Conservation (phyloP, 2,888 invertebrate species). For the Vannuccia rotundouncinata region DNA sequence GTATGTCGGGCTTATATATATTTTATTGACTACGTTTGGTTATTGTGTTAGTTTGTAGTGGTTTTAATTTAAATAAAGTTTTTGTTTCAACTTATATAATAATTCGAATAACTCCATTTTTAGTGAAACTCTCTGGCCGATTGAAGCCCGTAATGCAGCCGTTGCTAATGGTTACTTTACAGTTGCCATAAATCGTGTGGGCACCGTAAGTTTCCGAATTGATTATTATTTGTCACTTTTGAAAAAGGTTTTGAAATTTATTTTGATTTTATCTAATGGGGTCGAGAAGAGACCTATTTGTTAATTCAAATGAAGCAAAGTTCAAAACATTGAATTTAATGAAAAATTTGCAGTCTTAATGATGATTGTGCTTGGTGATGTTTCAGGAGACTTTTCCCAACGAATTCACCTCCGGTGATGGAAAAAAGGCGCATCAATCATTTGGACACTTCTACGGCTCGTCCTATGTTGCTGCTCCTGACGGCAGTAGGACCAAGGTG, state of each 20-base stretch:
- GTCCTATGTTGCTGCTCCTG: conserved; percentile 83
- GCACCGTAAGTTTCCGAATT: conserved; percentile 64
- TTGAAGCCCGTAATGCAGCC: conserved; percentile 90
- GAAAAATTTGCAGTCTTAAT: no score
- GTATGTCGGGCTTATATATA: not conserved
- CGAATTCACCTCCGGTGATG: conserved; percentile 78
- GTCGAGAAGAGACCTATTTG: no score
- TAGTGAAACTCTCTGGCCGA: conserved; percentile 87
- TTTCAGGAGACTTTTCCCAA: conserved; percentile 64
- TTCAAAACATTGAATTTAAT: no score
- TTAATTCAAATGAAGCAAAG: no score
- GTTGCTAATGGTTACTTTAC: conserved; percentile 90
- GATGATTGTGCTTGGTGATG: no score
- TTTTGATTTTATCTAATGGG: no score
- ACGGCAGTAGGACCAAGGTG: conserved; percentile 68
- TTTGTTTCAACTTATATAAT: no score
- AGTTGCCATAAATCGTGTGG: conserved; percentile 86
- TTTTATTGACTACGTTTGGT: not conserved
- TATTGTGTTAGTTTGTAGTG: no score
- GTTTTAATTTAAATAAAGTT: no score
- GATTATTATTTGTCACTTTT: not conserved
- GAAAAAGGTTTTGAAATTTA: not conserved
- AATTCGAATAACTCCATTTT: no score
- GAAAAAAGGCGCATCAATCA: conserved; percentile 66
- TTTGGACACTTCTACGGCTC: conserved; percentile 91